Conservation (phyloP, 2,113 vertebrate genomes). For the Brienomyrus brachyistius region DNA sequence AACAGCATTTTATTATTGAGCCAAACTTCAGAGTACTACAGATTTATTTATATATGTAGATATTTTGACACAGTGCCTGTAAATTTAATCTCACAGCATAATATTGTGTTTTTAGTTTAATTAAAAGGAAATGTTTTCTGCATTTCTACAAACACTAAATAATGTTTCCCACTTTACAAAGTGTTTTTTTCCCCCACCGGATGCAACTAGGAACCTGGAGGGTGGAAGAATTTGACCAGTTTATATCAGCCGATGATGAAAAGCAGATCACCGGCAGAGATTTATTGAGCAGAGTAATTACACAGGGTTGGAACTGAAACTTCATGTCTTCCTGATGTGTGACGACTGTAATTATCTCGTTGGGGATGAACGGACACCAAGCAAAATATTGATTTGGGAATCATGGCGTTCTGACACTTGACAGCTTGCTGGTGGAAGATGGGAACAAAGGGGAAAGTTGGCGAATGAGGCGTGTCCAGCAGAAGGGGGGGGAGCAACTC, state of each 20-base stretch:
- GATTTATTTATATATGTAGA: background rate
- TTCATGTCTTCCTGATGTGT: slow-evolving; percentile 37
- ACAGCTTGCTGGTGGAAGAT: background rate
- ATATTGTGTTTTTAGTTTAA: background rate
- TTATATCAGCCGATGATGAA: too few relatives aligned
- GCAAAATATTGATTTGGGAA: slow-evolving; percentile 46
- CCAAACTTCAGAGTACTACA: background rate
- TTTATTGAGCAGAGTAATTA: slow-evolving; percentile 45
- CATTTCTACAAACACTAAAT: background rate
- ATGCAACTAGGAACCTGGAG: background rate
- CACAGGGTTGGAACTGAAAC: slow-evolving; percentile 39
- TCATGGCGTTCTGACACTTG: slow-evolving; percentile 16
- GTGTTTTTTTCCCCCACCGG: background rate
- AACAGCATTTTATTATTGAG: background rate
- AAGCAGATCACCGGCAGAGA: slow-evolving; percentile 25
- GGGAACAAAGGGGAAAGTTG: background rate
- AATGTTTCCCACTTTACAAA: background rate
- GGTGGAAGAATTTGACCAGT: background rate
- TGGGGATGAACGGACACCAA: slow-evolving; percentile 41
- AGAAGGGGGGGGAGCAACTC: background rate
- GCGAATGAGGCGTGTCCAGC: background rate
- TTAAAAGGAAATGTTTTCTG: background rate
- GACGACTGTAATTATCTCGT: slow-evolving; percentile 48
- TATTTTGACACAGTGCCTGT: background rate
- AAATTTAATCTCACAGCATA: background rate